Percentiles rank a stretch among this genome's conserved stretches.
Evolutionary conservation across 2,797 vertebrate species (phyloP).

Genomic region (Hybognathus amarus): DNA sequence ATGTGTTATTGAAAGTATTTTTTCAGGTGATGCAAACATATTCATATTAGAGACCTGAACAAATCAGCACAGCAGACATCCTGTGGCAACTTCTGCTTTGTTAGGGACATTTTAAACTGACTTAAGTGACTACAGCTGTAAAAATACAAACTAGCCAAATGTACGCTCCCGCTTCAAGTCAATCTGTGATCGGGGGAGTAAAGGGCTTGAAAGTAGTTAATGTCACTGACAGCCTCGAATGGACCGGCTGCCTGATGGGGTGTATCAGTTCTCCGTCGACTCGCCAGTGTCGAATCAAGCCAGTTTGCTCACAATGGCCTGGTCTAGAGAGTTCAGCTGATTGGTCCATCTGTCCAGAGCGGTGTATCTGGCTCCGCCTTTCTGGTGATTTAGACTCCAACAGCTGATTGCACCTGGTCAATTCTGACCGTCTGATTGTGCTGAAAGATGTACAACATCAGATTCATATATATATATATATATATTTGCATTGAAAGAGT

Average conservation of each 20-base stretch:
- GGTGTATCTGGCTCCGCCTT: conserved; percentile 97
- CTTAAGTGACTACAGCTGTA: conserved; percentile 88
- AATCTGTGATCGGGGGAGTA: conserved; percentile 72
- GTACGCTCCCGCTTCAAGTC: conserved; percentile 84
- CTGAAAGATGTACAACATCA: conserved; percentile 67
- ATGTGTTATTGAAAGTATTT: conserved; percentile 83
- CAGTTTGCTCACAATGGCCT: conserved; percentile 90
- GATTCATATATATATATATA: background rate
- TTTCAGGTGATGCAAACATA: conserved; percentile 79
- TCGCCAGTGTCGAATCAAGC: conserved; percentile 80
- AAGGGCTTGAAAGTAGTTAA: conserved; percentile 84
- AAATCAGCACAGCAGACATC: conserved; percentile 70
- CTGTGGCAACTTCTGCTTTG: conserved; percentile 84
- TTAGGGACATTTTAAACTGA: conserved; percentile 82
- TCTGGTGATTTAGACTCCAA: conserved; percentile 99
- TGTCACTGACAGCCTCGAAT: conserved; percentile 79
- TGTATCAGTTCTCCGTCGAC: conserved; percentile 69
- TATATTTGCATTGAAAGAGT: background rate
- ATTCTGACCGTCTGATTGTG: conserved; percentile 98
- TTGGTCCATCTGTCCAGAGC: conserved; percentile 99
- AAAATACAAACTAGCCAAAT: conserved; percentile 88
- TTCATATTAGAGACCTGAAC: conserved; percentile 80
- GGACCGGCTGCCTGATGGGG: conserved; percentile 77
- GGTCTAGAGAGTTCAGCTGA: conserved; percentile 91
- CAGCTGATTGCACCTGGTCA: conserved; percentile 99